Conservation (phyloP, 1,140 invertebrate species). For the Eupristina koningsbergeri region DNA sequence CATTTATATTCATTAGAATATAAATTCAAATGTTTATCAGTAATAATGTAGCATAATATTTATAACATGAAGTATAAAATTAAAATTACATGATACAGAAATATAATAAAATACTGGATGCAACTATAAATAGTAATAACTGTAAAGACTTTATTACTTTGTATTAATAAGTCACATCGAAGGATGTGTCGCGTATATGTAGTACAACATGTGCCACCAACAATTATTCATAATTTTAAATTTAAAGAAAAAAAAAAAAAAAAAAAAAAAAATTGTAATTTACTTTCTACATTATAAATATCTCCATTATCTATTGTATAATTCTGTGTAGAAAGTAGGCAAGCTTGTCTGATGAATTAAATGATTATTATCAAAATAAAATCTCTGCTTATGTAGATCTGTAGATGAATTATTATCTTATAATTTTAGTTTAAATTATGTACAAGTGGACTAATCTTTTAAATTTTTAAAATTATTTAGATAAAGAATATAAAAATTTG, state of each 20-base stretch:
- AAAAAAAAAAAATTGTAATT: too few relatives aligned
- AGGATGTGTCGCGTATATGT: not conserved
- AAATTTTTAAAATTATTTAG: not conserved
- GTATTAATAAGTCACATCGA: not conserved
- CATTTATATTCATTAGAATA: too few relatives aligned
- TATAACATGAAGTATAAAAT: too few relatives aligned
- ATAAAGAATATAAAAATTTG: not conserved
- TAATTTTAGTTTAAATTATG: not conserved
- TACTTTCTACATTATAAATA: not conserved
- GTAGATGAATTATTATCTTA: too few relatives aligned
- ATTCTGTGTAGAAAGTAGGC: not conserved
- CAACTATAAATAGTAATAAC: not conserved
- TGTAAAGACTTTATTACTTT: not conserved
- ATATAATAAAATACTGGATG: not conserved
- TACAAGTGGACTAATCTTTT: not conserved
- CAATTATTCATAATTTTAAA: not conserved
- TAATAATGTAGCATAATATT: too few relatives aligned
- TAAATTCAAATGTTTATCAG: too few relatives aligned
- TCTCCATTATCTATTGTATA: not conserved
- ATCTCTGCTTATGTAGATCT: too few relatives aligned
- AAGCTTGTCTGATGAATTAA: too few relatives aligned
- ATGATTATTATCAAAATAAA: too few relatives aligned
- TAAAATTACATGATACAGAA: too few relatives aligned
- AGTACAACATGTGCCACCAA: not conserved
- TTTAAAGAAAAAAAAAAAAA: not conserved